Percentiles rank a stretch among this genome's conserved stretches.
Conservation (phyloP, 1,140 invertebrate genomes). For the Pogonomyrmex barbatus region DNA sequence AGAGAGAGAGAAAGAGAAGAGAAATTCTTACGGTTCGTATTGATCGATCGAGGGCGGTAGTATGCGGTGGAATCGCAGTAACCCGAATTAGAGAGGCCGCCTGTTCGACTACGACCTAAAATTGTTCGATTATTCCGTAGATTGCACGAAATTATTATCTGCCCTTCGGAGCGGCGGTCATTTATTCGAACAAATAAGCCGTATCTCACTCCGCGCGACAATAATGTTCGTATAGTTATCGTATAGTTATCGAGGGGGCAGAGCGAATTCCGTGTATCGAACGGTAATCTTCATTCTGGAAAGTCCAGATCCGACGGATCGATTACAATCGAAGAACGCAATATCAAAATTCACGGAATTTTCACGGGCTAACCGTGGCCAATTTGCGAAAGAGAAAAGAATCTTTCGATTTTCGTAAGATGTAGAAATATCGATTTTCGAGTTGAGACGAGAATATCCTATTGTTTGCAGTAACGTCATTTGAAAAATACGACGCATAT, state of each 20-base stretch:
- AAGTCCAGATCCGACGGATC: not conserved
- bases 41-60: slow-evolving; percentile 67
- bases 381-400: not conserved
- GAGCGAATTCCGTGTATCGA: slow-evolving; percentile 18
- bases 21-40: slow-evolving; percentile 61
- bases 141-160: slow-evolving; percentile 53
- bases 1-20: no score
- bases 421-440: not conserved
- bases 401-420: not conserved
- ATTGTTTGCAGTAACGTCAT: not conserved
- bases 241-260: slow-evolving; percentile 18
- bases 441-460: not conserved
- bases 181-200: slow-evolving; percentile 53
- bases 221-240: slow-evolving; percentile 31
- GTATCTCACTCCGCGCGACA: slow-evolving; percentile 30
- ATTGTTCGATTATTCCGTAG: slow-evolving; percentile 55
- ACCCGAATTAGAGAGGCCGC: slow-evolving; percentile 68
- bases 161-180: slow-evolving; percentile 28
- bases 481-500: not conserved
- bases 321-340: slow-evolving; percentile 6
- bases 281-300: slow-evolving; percentile 24
- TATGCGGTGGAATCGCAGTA: slow-evolving; percentile 68
- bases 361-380: not conserved
- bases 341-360: slow-evolving; percentile 4
- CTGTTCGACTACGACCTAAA: slow-evolving; percentile 18